A percentile compares a stretch with the other conserved stretches of the same genome.
phyloP scores from a whole-genome alignment of 2,797 vertebrate genomes.

The Pampus argenteus region DNA sequence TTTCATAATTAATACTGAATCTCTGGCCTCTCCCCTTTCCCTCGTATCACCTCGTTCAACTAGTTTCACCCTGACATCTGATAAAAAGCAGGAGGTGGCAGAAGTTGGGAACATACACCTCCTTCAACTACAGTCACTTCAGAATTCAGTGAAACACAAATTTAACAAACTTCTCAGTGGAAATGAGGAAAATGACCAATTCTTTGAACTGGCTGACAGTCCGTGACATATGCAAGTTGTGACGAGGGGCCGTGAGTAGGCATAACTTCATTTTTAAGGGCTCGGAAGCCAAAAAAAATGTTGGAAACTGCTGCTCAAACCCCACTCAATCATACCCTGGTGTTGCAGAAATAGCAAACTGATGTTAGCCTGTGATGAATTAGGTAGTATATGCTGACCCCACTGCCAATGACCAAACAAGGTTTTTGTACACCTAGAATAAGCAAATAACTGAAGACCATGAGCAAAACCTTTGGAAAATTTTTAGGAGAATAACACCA shows the following conservation, averaged over 20 bases:
- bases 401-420: slow-evolving; percentile 20
- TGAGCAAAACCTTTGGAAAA: slow-evolving; percentile 2
- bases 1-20: slow-evolving; percentile 2
- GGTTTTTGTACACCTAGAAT: not conserved
- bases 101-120: slow-evolving; percentile 22
- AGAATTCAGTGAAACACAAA: slow-evolving; percentile 9
- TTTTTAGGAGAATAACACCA: not conserved
- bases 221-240: not conserved
- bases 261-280: not conserved
- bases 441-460: slow-evolving; percentile 40
- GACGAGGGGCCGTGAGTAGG: not conserved
- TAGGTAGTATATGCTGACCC: slow-evolving; percentile 42
- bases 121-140: not conserved
- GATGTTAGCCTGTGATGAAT: slow-evolving; percentile 36
- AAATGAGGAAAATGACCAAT: not conserved
- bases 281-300: not conserved
- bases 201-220: not conserved
- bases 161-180: not conserved
- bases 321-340: slow-evolving; percentile 9
- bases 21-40: not conserved
- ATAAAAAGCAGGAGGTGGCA: slow-evolving; percentile 33
- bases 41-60: not conserved
- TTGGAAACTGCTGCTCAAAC: not conserved
- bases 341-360: slow-evolving; percentile 47
- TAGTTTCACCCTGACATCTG: slow-evolving; percentile 22